Conservation (phyloP, 2,797 vertebrate species). For the Poecilia picta region DNA sequence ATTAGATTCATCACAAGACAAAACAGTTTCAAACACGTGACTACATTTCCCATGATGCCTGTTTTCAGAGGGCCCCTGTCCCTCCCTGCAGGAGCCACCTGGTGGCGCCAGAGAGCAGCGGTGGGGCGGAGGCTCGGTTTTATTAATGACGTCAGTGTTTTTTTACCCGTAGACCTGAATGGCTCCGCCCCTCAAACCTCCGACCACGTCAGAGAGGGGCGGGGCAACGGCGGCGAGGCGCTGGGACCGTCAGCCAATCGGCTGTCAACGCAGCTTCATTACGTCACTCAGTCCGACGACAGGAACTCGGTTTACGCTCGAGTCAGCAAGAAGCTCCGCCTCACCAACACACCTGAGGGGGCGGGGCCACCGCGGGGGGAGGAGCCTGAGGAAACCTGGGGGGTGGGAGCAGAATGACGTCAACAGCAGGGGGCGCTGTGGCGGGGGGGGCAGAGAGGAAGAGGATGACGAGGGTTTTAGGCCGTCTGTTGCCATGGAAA, state of each 20-base stretch:
- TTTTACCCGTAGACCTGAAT: constrained; percentile 5
- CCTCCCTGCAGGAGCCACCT: constrained; percentile 57
- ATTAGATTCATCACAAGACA: too few species aligned
- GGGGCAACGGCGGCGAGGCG: fast-evolving
- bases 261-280: neutral
- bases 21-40: neutral
- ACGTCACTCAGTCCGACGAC: neutral
- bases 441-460: neutral
- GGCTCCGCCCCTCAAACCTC: neutral
- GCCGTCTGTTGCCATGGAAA: too few species aligned
- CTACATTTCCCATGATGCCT: constrained; percentile 27
- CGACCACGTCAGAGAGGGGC: constrained; percentile 20
- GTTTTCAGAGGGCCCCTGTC: constrained; percentile 7
- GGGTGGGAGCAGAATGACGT: neutral
- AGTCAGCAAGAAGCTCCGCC: constrained; percentile 50
- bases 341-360: constrained; percentile 20
- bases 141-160: neutral
- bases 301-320: constrained; percentile 34
- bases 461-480: too few species aligned
- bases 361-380: constrained; percentile 36
- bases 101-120: constrained; percentile 27
- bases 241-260: neutral
- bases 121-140: constrained; percentile 3
- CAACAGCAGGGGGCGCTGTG: neutral
- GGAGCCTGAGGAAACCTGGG: constrained; percentile 18